Evolutionary conservation across 2,113 vertebrate genomes (phyloP), one percentile per base, ranked within the genome.

Genomic region (Chauna torquata): DNA sequence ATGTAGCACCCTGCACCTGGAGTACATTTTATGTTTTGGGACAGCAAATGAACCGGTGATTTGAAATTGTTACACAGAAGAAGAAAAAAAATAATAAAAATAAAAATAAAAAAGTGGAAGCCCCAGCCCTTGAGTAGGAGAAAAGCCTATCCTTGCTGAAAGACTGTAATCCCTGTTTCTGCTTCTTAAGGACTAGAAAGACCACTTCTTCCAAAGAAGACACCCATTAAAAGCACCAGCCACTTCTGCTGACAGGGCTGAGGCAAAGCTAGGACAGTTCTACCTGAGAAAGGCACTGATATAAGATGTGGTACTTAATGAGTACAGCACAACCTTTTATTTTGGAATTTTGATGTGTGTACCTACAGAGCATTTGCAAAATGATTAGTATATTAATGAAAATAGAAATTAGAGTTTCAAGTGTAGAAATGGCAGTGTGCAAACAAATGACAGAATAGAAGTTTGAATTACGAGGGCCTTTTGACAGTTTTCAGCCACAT

Each of bases 201-300:
- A 64, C 18, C 22, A 12, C 18, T 72, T 85, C 7, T 23, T 84
- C 38, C 65, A 40, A 72, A 82, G 61, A 84, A 30, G 36, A 68
- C 8, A 22, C 8, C 15, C 2, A 7, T 34, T n/a, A 77, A 75
- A 86, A 92, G 18, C 22, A 22, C 17, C 40, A 28, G 15, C 16
- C 58, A 5, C 45, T 84, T 79, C 65, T 94, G 57, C 49, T 84
- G 77, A 18, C 30, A 30, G 32, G 77, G 77, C 12, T 72, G 52
- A 72, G 54, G 13, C 13, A 64, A 78, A 81, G 13, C 19, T 86
- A 38, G 38, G 42, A 38, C 28, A 75, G 25, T 16, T 80, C 50
- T 45, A 19, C 14, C 25, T 11, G 27, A 81, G 55, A 59, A 81
- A 74, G n/a, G 14, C 0, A 0, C 16, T 49, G 38, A 19, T 8